Evolutionary conservation across 2,113 vertebrate species (phyloP).

Genomic region (Hassar affinis): DNA sequence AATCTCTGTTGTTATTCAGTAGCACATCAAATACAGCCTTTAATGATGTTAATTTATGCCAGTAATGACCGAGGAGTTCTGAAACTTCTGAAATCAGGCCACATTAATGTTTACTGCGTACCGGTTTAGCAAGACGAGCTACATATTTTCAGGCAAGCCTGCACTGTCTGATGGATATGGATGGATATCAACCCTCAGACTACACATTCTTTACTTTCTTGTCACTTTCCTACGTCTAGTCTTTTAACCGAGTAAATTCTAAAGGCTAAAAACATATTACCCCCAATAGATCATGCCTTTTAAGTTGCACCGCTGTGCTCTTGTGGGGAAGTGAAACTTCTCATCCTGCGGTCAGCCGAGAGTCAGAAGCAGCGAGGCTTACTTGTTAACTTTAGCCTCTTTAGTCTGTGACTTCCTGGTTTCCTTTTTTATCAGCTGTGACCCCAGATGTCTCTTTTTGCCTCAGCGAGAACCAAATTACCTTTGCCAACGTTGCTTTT

Average conservation of each 20-base stretch:
- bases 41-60: slow-evolving; percentile 1
- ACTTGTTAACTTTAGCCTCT: neutral
- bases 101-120: neutral
- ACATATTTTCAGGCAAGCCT: neutral
- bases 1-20: neutral
- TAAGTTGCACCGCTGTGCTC: neutral
- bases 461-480: slow-evolving; percentile 38
- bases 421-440: neutral
- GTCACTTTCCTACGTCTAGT: neutral
- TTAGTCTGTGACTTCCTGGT: slow-evolving; percentile 12
- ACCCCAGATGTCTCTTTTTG: slow-evolving; percentile 49
- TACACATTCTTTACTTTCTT: neutral
- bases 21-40: slow-evolving; percentile 2
- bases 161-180: neutral
- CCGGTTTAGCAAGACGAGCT: neutral
- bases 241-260: neutral
- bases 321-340: slow-evolving; percentile 36
- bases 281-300: neutral
- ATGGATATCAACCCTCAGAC: neutral
- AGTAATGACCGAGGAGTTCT: neutral
- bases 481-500: slow-evolving; percentile 54
- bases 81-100: neutral
- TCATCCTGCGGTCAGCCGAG: slow-evolving; percentile 27
- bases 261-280: neutral
- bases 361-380: neutral